These are phyloP conservation scores for Drosophila sp. DNA, from an alignment of 1,140 invertebrate genomes.

Conservation along the genomic window DNA sequence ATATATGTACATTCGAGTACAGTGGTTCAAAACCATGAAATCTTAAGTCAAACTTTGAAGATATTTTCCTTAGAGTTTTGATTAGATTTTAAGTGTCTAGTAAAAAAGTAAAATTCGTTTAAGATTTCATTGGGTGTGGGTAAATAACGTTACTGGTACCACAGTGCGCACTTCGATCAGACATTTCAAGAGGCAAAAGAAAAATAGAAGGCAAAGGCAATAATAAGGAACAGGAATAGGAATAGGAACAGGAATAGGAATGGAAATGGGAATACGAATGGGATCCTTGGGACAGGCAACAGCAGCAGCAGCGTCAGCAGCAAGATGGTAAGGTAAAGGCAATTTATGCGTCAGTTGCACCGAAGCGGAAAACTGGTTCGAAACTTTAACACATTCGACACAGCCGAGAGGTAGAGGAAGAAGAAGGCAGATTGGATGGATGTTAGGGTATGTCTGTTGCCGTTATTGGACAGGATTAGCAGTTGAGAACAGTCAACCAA, in stretches of 20 bases:
- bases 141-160: background rate
- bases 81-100: too few relatives aligned
- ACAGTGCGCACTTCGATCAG: background rate
- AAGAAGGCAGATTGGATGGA: constrained; percentile 14
- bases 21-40: background rate
- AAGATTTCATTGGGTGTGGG: background rate
- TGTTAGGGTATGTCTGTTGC: background rate
- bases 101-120: background rate
- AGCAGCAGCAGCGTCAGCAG: background rate
- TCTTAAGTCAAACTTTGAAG: too few relatives aligned
- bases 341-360: constrained; percentile 78
- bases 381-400: constrained; percentile 57
- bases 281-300: constrained; percentile 6
- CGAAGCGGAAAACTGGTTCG: constrained; percentile 78
- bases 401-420: constrained; percentile 38
- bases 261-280: constrained; percentile 25
- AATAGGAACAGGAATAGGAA: constrained; percentile 7
- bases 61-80: too few relatives aligned
- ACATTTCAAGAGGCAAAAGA: background rate
- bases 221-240: background rate
- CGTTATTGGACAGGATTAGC: background rate
- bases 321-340: constrained; percentile 11
- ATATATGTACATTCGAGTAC: background rate
- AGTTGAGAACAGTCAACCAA: constrained; percentile 4
- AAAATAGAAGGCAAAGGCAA: constrained; percentile 2